Percentiles rank a stretch among this genome's conserved stretches.
These are phyloP conservation scores for Phanerotoma sp. DNA, from an alignment of 2,888 invertebrate genomes.

Conservation along the genomic window DNA sequence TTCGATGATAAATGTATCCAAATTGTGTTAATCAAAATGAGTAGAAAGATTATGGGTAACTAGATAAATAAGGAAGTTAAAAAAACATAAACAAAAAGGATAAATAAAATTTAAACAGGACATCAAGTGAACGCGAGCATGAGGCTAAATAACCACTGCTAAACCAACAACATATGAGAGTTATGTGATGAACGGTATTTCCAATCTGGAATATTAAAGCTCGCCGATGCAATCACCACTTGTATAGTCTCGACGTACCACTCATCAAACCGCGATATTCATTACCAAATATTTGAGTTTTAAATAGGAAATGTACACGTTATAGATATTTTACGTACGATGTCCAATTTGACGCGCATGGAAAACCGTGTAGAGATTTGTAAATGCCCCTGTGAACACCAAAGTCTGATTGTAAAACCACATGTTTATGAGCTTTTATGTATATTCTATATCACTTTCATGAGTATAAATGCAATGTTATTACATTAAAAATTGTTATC, in stretches of 20 bases:
- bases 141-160: constrained; percentile 8
- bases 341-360: constrained; percentile 8
- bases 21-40: no score
- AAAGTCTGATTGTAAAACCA: neutral
- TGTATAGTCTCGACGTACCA: constrained; percentile 13
- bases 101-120: no score
- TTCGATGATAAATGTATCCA: no score
- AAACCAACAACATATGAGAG: constrained; percentile 6
- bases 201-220: constrained; percentile 52
- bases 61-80: no score
- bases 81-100: no score
- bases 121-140: neutral
- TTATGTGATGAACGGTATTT: constrained; percentile 46
- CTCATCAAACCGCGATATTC: constrained; percentile 40
- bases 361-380: constrained; percentile 3
- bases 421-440: neutral
- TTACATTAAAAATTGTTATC: no score
- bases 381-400: neutral
- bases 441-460: no score
- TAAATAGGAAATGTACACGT: constrained; percentile 35
- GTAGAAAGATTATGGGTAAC: no score
- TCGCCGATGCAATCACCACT: constrained; percentile 38
- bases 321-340: constrained; percentile 1
- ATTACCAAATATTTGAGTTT: constrained; percentile 51
- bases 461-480: no score